Evolutionary conservation across 2,113 vertebrate species (phyloP).

Genomic region (Romanogobio albipinnatus): DNA sequence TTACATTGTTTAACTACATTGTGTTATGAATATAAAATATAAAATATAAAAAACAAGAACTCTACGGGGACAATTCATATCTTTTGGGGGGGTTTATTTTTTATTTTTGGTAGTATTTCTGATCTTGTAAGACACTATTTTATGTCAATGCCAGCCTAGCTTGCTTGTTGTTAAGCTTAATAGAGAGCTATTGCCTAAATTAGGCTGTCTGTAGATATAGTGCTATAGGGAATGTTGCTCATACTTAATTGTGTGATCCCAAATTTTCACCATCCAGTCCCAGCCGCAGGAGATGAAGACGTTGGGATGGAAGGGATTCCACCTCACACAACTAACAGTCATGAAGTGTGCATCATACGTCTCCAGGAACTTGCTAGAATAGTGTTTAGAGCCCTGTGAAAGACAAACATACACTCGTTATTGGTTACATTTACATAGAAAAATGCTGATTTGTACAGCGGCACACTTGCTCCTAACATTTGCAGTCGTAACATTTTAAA

Average conservation of each 20-base stretch:
- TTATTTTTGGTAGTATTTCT: too few species aligned
- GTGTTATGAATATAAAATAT: too few species aligned
- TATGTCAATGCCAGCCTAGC: too few species aligned
- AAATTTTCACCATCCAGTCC: conserved; percentile 34
- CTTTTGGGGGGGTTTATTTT: too few species aligned
- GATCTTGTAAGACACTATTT: too few species aligned
- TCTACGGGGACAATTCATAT: too few species aligned
- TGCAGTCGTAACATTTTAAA: not conserved
- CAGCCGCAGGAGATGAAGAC: conserved; percentile 18
- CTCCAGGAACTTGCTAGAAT: conserved; percentile 25
- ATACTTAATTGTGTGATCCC: conserved; percentile 31
- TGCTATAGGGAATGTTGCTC: not conserved
- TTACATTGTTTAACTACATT: too few species aligned
- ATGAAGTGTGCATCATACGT: conserved; percentile 24
- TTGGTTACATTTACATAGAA: not conserved
- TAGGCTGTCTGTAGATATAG: not conserved
- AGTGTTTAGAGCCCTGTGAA: conserved; percentile 29
- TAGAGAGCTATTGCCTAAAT: too few species aligned
- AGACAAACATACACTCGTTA: conserved; percentile 8
- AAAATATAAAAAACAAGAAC: too few species aligned
- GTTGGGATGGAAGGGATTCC: conserved; percentile 22
- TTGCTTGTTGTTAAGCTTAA: too few species aligned
- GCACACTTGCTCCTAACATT: not conserved
- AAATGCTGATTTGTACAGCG: not conserved
- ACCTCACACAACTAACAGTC: conserved; percentile 5